A percentile compares a stretch with the other conserved stretches of the same genome.
Conservation (phyloP, 2,113 vertebrate species). For the Tapirus terrestris region DNA sequence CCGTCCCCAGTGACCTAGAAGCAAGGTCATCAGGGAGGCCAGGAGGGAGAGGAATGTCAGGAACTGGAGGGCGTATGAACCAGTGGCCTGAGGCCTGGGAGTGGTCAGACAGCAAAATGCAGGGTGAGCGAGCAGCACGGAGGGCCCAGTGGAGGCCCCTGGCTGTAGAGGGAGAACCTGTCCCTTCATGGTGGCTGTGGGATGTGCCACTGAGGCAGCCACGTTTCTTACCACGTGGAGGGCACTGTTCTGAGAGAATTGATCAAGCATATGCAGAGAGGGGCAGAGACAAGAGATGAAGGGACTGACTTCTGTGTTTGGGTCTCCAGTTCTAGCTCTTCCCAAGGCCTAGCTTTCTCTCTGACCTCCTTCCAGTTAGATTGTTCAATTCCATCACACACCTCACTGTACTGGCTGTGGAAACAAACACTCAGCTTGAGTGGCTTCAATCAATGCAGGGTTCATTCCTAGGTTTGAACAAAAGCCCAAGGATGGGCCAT, state of each 20-base stretch:
- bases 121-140: fast-evolving
- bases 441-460: not conserved
- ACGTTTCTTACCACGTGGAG: not conserved
- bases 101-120: not conserved
- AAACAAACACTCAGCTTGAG: not conserved
- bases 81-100: fast-evolving
- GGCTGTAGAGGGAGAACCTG: not conserved
- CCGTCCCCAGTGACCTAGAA: not conserved
- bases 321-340: not conserved
- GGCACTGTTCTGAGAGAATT: not conserved
- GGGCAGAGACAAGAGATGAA: not conserved
- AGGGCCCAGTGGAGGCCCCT: fast-evolving
- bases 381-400: not conserved
- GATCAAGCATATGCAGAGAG: not conserved
- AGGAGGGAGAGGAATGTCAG: too few species aligned
- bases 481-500: not conserved
- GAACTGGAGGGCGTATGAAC: fast-evolving
- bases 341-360: not conserved
- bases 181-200: not conserved
- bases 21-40: not conserved
- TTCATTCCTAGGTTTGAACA: not conserved
- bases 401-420: not conserved
- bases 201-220: not conserved
- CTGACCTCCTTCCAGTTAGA: not conserved
- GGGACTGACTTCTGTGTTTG: not conserved